Conservation (phyloP, 2,888 invertebrate species). For the Selenia dentaria region DNA sequence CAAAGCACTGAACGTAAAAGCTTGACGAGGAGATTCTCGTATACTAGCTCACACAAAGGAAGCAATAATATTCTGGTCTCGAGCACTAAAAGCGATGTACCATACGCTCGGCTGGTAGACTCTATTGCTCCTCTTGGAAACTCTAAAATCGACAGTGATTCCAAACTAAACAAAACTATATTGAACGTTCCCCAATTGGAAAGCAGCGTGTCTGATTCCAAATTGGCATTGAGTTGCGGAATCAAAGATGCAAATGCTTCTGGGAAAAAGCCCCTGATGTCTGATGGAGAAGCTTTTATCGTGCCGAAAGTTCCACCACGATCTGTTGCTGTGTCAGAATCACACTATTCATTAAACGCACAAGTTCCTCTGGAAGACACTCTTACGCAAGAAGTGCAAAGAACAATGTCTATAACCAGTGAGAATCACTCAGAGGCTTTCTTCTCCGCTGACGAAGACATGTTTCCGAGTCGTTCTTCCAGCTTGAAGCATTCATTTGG, state of each 20-base stretch:
- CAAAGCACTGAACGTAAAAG: constrained; percentile 69
- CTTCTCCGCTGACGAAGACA: constrained; percentile 97
- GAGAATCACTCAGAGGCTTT: constrained; percentile 97
- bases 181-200: constrained; percentile 86
- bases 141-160: constrained; percentile 89
- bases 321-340: constrained; percentile 86
- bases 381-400: constrained; percentile 87
- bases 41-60: constrained; percentile 76
- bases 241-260: constrained; percentile 71
- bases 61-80: constrained; percentile 70
- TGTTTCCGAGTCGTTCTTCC: constrained; percentile 88
- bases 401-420: constrained; percentile 94
- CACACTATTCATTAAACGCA: constrained; percentile 87
- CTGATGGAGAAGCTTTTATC: constrained; percentile 58
- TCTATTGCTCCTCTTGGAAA: constrained; percentile 82
- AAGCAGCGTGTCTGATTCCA: constrained; percentile 94
- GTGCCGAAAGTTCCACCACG: constrained; percentile 74
- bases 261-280: constrained; percentile 53
- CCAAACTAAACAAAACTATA: constrained; percentile 86
- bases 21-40: constrained; percentile 77
- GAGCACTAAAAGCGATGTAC: constrained; percentile 87
- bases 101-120: constrained; percentile 92
- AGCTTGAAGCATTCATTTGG: constrained; percentile 87
- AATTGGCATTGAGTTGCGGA: constrained; percentile 91
- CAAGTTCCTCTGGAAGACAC: constrained; percentile 84